Evolutionary conservation across 2,113 vertebrate species (phyloP), one percentile per base, ranked within the genome.

Genomic region (Chaetodon trifascialis): DNA sequence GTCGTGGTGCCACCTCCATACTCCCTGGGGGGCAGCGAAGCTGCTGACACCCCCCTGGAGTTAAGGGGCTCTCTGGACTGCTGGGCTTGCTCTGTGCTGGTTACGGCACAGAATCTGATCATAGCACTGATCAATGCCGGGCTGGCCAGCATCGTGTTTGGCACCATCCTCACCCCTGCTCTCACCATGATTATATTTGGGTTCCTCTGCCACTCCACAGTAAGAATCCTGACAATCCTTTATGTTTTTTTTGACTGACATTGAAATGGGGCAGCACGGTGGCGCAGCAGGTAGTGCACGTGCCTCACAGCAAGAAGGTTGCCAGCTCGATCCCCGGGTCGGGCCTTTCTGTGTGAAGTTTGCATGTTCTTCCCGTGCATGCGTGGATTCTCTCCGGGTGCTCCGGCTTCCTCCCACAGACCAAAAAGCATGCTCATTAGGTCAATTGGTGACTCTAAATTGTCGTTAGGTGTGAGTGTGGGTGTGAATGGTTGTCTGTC

Each of bases 61-160:
- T 90, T 97, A 47, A 92, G 97, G 11, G 95, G 95, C 36, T 96
- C 97, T 8, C 90, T 97, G 89, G 97, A 98, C 88, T 98, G 97
- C 92, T 97, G 97, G 97, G 97, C 97, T 0, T 98, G 97, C 36
- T 97, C 97, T 0, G 97, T 98, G 44, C 94, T 98, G 63, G 96
- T 98, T 83, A 97, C 97, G 0, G 94, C 94, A 9, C 97, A 98
- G 93, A 98, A 98, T 73, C 74, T 97, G 73, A 65, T 97, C 88
- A 96, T 97, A 36, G 96, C 95, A 0, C 63, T 94, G 30, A 91
- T 97, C 89, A 97, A 97, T 65, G 90, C 90, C 0, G 71, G 90
- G 2, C 68, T 98, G 78, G 94, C 96, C 75, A 86, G 88, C 9
- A 3, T 96, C 40, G 79, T 97, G 30, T 95, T 97, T 9, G 96